Percentiles rank a stretch among this genome's conserved stretches.
Evolutionary conservation across 2,797 vertebrate species (phyloP).

Genomic region (Phyllotis vaccarum): DNA sequence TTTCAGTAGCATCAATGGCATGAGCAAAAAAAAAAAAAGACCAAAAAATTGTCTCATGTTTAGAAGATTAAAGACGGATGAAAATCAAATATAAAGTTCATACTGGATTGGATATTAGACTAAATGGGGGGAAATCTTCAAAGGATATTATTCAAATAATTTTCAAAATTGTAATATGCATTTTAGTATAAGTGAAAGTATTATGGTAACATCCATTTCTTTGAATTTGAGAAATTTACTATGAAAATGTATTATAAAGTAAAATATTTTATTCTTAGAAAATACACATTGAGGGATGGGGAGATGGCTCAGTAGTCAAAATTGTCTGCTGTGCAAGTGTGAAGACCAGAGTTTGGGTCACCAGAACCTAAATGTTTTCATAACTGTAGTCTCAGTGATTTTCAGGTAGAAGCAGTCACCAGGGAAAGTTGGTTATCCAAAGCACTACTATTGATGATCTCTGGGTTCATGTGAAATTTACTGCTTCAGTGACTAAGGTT

Average conservation of each 20-base stretch:
- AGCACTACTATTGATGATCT: neutral
- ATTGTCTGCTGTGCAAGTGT: neutral
- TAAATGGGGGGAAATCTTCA: neutral
- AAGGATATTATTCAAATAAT: neutral
- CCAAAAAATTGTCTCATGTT: neutral
- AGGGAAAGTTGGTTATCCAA: neutral
- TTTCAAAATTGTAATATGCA: neutral
- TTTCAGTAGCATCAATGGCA: conserved; percentile 29
- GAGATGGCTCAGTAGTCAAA: neutral
- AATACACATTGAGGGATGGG: neutral
- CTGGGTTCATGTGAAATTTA: neutral
- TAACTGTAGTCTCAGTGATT: too few species aligned
- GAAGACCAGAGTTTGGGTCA: neutral
- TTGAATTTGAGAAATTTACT: conserved; percentile 54
- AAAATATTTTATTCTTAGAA: conserved; percentile 32
- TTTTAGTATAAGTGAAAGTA: neutral
- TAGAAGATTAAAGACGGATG: neutral
- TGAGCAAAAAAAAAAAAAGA: conserved; percentile 43
- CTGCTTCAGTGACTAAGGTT: neutral
- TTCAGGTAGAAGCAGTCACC: neutral
- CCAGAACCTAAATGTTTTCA: neutral
- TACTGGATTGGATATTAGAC: neutral
- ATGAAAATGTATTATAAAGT: neutral
- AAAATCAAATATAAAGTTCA: neutral
- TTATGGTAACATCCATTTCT: neutral